phyloP scores from a whole-genome alignment of 2,113 vertebrate species.

The Zosterops japonicus region DNA sequence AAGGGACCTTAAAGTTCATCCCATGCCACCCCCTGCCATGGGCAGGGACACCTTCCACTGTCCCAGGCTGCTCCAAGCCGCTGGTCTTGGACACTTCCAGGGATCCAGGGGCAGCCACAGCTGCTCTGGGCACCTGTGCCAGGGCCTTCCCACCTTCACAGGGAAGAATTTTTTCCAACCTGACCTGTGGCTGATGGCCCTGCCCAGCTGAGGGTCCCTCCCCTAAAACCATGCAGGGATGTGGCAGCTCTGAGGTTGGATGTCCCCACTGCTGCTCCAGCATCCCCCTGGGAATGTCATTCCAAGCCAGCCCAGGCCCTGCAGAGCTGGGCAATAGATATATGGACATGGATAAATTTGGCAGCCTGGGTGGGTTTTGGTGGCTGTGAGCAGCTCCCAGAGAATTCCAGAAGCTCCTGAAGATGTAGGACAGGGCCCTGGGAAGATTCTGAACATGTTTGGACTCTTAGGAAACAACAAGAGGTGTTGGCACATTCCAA shows the following conservation, averaged over 20 bases:
- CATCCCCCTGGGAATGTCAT: background rate
- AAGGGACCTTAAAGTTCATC: fast-evolving
- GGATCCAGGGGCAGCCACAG: background rate
- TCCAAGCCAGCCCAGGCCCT: background rate
- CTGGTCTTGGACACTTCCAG: background rate
- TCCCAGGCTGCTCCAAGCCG: background rate
- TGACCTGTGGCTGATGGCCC: background rate
- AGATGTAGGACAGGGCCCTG: background rate
- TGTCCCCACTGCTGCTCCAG: background rate
- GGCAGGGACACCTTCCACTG: background rate
- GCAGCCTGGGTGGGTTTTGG: background rate
- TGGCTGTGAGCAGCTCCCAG: fast-evolving
- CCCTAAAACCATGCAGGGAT: background rate
- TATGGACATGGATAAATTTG: background rate
- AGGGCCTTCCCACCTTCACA: background rate
- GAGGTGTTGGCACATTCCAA: background rate
- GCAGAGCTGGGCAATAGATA: background rate
- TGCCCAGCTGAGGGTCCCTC: background rate
- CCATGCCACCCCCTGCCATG: fast-evolving
- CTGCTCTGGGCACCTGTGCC: background rate
- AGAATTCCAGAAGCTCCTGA: background rate
- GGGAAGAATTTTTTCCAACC: background rate
- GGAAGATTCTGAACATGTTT: background rate
- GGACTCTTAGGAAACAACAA: background rate
- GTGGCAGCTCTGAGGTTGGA: background rate